Evolutionary conservation across 2,113 vertebrate genomes (phyloP).

Genomic region (Calypte anna): DNA sequence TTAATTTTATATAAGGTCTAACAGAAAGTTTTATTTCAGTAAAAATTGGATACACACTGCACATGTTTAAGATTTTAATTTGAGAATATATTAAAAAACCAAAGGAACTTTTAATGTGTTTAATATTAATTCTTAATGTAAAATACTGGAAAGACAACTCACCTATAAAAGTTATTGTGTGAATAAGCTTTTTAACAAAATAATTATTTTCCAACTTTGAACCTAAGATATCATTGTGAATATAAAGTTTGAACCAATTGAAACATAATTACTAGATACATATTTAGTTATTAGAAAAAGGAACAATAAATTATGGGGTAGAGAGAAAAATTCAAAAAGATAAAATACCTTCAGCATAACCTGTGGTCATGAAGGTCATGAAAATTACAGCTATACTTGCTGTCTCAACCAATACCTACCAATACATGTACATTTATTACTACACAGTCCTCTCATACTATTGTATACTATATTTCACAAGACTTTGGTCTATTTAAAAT

Average conservation of each 20-base stretch:
- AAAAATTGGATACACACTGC: accelerated
- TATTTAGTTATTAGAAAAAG: not conserved
- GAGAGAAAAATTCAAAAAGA: not conserved
- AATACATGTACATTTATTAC: not conserved
- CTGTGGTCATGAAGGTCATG: not conserved
- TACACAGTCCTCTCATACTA: not conserved
- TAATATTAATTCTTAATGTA: not conserved
- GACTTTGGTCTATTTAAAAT: not conserved
- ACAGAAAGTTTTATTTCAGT: not conserved
- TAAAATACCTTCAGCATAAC: not conserved
- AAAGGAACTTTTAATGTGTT: not conserved
- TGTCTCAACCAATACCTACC: not conserved
- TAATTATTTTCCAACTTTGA: not conserved
- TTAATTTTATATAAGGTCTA: not conserved
- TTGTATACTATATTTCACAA: not conserved
- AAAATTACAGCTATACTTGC: not conserved
- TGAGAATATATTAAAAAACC: not conserved
- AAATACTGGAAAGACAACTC: not conserved
- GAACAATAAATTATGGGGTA: not conserved
- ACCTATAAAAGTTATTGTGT: not conserved
- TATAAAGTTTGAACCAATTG: not conserved
- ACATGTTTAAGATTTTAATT: not conserved
- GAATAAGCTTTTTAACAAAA: not conserved
- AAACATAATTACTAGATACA: not conserved
- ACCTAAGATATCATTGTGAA: not conserved